These are phyloP conservation scores for Cynocephalus volans DNA, from an alignment of 2,113 vertebrate genomes.

Conservation along the genomic window DNA sequence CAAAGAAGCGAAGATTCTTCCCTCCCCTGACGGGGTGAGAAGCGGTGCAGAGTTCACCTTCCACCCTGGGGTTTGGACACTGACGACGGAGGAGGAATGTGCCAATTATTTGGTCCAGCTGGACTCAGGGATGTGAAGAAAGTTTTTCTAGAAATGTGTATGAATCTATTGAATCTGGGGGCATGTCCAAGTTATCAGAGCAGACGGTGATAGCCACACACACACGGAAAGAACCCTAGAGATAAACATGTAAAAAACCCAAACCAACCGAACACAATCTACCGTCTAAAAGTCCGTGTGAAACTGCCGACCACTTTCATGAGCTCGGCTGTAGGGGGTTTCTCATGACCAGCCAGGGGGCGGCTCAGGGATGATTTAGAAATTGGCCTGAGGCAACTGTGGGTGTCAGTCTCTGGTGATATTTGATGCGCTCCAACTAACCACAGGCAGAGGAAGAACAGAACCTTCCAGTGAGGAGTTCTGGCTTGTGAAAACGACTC, in stretches of 20 bases:
- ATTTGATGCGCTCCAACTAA: neutral
- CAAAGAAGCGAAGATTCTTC: slow-evolving; percentile 26
- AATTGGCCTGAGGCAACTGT: neutral
- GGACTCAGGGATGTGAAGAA: neutral
- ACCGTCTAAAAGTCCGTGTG: neutral
- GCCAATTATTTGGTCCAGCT: neutral
- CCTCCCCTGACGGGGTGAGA: neutral
- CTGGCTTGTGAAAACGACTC: slow-evolving; percentile 75
- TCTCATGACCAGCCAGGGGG: neutral
- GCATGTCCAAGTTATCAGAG: neutral
- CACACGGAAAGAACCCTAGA: neutral
- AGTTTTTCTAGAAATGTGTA: neutral
- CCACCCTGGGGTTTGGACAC: neutral
- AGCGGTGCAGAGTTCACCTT: slow-evolving; percentile 13
- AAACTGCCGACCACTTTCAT: neutral
- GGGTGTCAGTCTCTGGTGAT: neutral
- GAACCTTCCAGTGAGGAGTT: slow-evolving; percentile 41
- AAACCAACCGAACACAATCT: neutral
- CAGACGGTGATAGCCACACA: neutral
- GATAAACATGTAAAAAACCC: neutral
- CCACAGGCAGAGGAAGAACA: slow-evolving; percentile 19
- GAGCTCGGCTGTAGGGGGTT: neutral
- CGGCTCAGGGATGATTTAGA: neutral
- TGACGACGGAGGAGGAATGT: neutral
- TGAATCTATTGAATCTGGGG: neutral